Evolutionary conservation across 1,140 invertebrate species (phyloP).

Genomic region (Microplitis mediator): DNA sequence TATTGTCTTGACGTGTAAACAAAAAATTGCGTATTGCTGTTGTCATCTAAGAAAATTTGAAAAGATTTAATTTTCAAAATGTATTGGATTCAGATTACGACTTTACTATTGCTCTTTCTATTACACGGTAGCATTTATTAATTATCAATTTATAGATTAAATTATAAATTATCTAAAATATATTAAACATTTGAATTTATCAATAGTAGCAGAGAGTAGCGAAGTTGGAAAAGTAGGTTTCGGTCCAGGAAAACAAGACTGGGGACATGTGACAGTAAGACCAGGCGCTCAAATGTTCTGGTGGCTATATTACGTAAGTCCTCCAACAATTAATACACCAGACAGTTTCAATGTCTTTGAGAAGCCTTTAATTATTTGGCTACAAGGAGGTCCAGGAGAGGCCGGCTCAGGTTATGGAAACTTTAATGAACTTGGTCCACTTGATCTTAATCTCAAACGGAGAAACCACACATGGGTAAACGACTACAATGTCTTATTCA

Average conservation of each 20-base stretch:
- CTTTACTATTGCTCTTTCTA: no score
- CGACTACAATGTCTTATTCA: slow-evolving; percentile 80
- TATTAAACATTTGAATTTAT: no score
- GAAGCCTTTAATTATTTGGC: slow-evolving; percentile 77
- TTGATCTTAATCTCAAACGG: slow-evolving; percentile 68
- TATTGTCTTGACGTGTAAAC: no score
- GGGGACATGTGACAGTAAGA: slow-evolving; percentile 72
- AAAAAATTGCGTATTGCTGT: no score
- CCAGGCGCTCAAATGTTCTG: slow-evolving; percentile 80
- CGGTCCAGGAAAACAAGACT: slow-evolving; percentile 70
- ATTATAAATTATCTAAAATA: no score
- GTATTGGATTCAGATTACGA: no score
- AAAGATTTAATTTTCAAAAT: no score
- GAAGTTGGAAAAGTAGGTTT: slow-evolving; percentile 54
- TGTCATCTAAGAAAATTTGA: no score
- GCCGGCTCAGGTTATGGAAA: slow-evolving; percentile 81
- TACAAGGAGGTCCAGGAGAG: slow-evolving; percentile 78
- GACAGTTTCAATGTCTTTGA: slow-evolving; percentile 60
- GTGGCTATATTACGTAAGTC: slow-evolving; percentile 73
- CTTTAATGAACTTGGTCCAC: slow-evolving; percentile 77
- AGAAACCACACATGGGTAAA: slow-evolving; percentile 79
- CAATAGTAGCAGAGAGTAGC: background rate
- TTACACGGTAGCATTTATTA: no score
- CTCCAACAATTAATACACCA: background rate
- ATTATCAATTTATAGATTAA: no score